Evolutionary conservation across 2,888 invertebrate species (phyloP).

Genomic region (Stenichneumon culpator): DNA sequence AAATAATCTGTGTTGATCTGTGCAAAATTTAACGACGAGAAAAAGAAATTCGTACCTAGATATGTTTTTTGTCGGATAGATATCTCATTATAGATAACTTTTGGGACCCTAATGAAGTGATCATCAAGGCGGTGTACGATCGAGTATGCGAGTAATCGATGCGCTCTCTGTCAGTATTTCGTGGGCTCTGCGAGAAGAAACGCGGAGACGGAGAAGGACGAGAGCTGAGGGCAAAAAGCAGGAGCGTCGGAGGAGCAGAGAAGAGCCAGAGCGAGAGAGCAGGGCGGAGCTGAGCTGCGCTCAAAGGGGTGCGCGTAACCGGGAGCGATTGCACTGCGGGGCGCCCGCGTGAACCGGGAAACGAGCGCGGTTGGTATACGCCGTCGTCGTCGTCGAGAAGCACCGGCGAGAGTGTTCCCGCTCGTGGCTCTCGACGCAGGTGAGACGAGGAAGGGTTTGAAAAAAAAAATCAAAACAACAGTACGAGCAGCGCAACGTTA

Average conservation of each 20-base stretch:
- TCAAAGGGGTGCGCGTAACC: conserved; percentile 81
- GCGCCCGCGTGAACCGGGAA: conserved; percentile 63
- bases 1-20: too few species aligned
- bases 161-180: not conserved
- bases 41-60: too few species aligned
- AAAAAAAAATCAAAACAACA: conserved; percentile 1
- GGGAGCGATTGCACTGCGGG: conserved; percentile 73
- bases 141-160: not conserved
- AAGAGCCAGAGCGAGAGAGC: conserved; percentile 61
- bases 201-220: conserved; percentile 14
- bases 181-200: not conserved
- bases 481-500: not conserved
- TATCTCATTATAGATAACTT: not conserved
- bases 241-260: conserved; percentile 40
- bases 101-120: not conserved
- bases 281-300: conserved; percentile 85
- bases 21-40: too few species aligned
- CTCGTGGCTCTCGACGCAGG: conserved; percentile 42
- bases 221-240: conserved; percentile 61
- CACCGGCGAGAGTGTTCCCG: conserved; percentile 46
- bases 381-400: conserved; percentile 44
- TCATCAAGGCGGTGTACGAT: not conserved
- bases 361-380: conserved; percentile 55
- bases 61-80: not conserved
- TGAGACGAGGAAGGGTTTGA: conserved; percentile 37